These are phyloP conservation scores for Falco columbarius DNA, from an alignment of 2,797 vertebrate genomes.

Conservation along the genomic window DNA sequence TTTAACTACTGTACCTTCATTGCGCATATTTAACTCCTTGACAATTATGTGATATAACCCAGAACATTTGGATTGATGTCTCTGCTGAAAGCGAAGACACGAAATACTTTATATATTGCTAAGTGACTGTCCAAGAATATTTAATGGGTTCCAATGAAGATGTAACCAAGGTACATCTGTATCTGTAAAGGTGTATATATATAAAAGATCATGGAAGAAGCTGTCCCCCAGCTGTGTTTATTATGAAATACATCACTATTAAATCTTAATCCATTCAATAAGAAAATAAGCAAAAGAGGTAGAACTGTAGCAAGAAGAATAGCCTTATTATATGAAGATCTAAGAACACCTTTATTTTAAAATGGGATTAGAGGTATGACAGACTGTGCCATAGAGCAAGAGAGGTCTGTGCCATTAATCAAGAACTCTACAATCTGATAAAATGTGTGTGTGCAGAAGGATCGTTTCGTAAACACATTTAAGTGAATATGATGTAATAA, in stretches of 20 bases:
- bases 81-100: constrained; percentile 39
- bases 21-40: constrained; percentile 40
- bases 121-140: background rate
- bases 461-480: constrained; percentile 51
- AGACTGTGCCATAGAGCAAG: constrained; percentile 9
- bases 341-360: constrained; percentile 49
- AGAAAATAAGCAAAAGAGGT: constrained; percentile 14
- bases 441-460: constrained; percentile 4
- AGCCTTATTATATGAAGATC: constrained; percentile 14
- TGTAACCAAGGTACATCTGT: background rate
- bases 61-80: constrained; percentile 54
- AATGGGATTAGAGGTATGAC: constrained; percentile 48
- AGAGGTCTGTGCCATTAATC: constrained; percentile 43
- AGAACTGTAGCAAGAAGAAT: constrained; percentile 9
- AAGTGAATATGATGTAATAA: constrained; percentile 65
- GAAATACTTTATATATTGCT: constrained; percentile 16
- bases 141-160: background rate
- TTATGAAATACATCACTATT: constrained; percentile 40
- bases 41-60: constrained; percentile 64
- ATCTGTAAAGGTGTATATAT: too few species aligned
- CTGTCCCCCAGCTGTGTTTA: background rate
- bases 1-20: constrained; percentile 46
- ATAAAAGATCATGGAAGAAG: background rate
- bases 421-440: constrained; percentile 42
- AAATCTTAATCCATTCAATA: constrained; percentile 22